Conservation (phyloP, 1,140 invertebrate genomes). For the Ericerus pela region DNA sequence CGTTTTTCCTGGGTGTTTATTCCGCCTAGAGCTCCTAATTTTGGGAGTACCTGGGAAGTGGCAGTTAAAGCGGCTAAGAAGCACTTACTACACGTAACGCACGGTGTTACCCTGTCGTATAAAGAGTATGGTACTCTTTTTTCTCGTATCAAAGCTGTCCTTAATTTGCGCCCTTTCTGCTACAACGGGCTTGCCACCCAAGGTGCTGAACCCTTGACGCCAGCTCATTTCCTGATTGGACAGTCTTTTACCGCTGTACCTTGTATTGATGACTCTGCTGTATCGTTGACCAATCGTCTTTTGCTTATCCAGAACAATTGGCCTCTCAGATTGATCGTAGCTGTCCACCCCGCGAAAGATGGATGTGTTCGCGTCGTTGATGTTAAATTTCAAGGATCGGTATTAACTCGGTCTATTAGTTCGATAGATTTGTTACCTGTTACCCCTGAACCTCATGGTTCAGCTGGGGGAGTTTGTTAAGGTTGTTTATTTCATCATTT, state of each 20-base stretch:
- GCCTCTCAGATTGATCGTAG: too few relatives aligned
- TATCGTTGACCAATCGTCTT: too few relatives aligned
- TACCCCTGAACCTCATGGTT: too few relatives aligned
- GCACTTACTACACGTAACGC: slow-evolving; percentile 25
- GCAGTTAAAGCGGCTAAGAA: slow-evolving; percentile 30
- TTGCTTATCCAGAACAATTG: too few relatives aligned
- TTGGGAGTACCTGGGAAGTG: slow-evolving; percentile 33
- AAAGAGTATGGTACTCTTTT: slow-evolving; percentile 21
- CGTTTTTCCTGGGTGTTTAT: slow-evolving; percentile 33
- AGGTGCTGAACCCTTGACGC: slow-evolving; percentile 21
- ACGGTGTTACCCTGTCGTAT: slow-evolving; percentile 16
- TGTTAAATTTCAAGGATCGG: too few relatives aligned
- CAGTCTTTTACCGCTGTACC: background rate
- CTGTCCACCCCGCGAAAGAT: too few relatives aligned
- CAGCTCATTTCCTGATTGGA: slow-evolving; percentile 25
- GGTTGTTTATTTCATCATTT: too few relatives aligned
- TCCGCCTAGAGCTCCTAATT: slow-evolving; percentile 30
- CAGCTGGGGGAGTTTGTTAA: too few relatives aligned
- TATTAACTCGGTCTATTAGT: too few relatives aligned
- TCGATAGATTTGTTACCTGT: too few relatives aligned
- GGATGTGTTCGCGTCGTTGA: too few relatives aligned
- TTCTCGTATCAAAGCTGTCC: slow-evolving; percentile 21
- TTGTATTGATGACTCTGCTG: too few relatives aligned
- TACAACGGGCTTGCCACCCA: slow-evolving; percentile 22
- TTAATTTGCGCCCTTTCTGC: slow-evolving; percentile 22